These are phyloP conservation scores for Cirrhinus molitorella DNA, from an alignment of 2,797 vertebrate genomes.

Conservation along the genomic window DNA sequence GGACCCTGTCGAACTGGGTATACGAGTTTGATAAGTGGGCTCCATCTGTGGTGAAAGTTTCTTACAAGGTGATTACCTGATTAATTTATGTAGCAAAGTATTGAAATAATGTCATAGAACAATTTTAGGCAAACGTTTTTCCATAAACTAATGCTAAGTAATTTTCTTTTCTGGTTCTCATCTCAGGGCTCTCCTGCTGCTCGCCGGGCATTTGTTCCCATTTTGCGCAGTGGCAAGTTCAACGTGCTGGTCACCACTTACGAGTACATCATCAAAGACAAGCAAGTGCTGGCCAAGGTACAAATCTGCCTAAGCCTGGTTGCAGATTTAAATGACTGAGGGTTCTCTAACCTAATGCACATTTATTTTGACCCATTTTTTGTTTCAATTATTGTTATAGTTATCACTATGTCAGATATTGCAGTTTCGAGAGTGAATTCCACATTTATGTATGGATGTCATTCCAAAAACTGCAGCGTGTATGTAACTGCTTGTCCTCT, in stretches of 20 bases:
- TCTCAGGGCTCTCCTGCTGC: conserved; percentile 92
- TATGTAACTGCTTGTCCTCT: not conserved
- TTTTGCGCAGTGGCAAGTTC: conserved; percentile 94
- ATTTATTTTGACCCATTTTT: not conserved
- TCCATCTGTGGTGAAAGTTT: conserved; percentile 93
- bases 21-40: conserved; percentile 99
- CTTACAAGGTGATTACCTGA: conserved; percentile 87
- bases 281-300: conserved; percentile 97
- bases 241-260: conserved; percentile 96
- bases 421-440: not conserved
- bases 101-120: not conserved
- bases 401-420: not conserved
- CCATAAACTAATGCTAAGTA: not conserved
- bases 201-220: conserved; percentile 89
- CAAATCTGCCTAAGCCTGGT: not conserved
- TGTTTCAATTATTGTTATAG: not conserved
- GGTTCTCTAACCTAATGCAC: not conserved
- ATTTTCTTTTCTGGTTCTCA: not conserved
- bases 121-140: not conserved
- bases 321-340: not conserved
- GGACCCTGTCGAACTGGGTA: conserved; percentile 97
- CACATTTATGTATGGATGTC: not conserved
- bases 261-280: conserved; percentile 98
- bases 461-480: not conserved
- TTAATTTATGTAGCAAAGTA: not conserved